Evolutionary conservation across 2,113 vertebrate species (phyloP).

Genomic region (Phocoena phocoena): DNA sequence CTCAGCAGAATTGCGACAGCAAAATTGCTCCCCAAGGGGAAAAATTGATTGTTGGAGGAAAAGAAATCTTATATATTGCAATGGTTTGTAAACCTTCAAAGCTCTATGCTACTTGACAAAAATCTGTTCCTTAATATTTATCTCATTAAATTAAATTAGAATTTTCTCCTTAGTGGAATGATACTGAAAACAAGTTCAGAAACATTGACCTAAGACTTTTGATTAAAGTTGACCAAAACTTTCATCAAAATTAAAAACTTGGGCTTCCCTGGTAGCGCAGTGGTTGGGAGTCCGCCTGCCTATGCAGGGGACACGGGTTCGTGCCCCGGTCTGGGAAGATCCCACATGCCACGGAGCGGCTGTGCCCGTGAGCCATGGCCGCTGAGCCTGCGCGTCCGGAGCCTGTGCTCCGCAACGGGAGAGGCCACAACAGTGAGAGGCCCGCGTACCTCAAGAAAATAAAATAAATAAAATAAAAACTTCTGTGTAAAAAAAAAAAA

Average conservation of each 20-base stretch:
- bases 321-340: no score
- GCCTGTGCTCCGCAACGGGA: no score
- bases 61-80: background rate
- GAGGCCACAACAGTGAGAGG: no score
- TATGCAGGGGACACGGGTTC: no score
- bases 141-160: constrained; percentile 36
- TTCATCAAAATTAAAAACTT: background rate
- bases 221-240: background rate
- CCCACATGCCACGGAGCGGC: no score
- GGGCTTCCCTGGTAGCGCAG: no score
- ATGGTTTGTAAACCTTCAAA: background rate
- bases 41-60: background rate
- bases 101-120: background rate
- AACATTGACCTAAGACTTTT: background rate
- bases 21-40: background rate
- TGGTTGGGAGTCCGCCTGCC: no score
- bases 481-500: background rate
- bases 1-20: accelerated
- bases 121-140: constrained; percentile 6
- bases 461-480: no score
- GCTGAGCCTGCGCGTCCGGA: no score
- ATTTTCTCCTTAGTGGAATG: background rate
- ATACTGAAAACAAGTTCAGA: background rate
- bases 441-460: no score
- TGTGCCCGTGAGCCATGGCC: no score